Evolutionary conservation across 2,797 vertebrate species (phyloP), one percentile per base, ranked within the genome.

Genomic region (Scomberomorus guttatus): DNA sequence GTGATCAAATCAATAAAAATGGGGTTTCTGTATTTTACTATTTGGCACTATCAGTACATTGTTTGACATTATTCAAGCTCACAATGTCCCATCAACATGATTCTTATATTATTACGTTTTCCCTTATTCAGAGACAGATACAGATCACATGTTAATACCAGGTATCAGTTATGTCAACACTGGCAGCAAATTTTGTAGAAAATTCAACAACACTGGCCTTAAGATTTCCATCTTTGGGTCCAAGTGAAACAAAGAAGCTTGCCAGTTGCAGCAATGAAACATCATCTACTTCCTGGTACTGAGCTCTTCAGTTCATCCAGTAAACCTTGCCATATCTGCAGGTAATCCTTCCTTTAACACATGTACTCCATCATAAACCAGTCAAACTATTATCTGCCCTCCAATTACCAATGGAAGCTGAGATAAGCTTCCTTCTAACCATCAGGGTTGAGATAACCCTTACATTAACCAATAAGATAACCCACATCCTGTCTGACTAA

Each of bases 401-500:
- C 48, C 56, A 62, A 27, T 68, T 61, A 62, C 81, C n/a, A 77
- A 58, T 77, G 68, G 55, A 71, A 73, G 64, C 27, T 24, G 13
- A 59, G 68, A 75, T 76, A 56, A 83, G 46, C 46, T 29, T 79
- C 44, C 67, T 46, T 75, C 24, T 56, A 72, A 34, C 58, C 61
- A 61, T 62, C 58, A 64, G 10, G 22, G 11, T 2, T 2, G 11
- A 59, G 56, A 77, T 63, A 69, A 77, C 69, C 51, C 69, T 55
- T n/a, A 32, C 59, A 71, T 52, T 75, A 44, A 44, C 54, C 72
- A 51, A 64, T 48, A n/a, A 29, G 54, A 77, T 72, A 64, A 27
- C 52, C 57, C 65, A 72, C 44, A 68, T 77, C 56, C 56, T 67
- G 7, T 55, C 69, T 55, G 69, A 78, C 54, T 64, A 52, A 63